phyloP scores from a whole-genome alignment of 2,113 vertebrate genomes.

The Crotalus helleri region DNA sequence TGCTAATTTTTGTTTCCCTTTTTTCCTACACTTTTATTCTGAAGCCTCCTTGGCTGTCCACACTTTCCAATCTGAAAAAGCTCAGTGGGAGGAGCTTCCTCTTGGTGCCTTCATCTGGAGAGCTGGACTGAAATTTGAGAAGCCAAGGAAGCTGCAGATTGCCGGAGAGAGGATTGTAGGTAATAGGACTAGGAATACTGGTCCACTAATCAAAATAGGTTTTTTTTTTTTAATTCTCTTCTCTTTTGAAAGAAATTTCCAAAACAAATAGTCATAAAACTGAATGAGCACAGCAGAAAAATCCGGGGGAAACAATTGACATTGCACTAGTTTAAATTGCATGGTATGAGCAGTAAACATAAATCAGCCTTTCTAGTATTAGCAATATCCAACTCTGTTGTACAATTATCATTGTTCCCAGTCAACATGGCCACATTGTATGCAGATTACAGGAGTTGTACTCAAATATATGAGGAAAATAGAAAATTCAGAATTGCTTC shows the following conservation, averaged over 20 bases:
- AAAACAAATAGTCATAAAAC: not conserved
- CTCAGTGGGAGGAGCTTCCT: not conserved
- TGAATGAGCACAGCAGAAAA: not conserved
- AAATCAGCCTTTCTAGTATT: not conserved
- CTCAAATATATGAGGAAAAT: not conserved
- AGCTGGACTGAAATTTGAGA: not conserved
- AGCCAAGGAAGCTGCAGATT: not conserved
- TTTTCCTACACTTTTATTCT: not conserved
- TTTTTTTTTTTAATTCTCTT: not conserved
- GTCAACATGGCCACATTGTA: not conserved
- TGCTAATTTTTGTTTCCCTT: not conserved
- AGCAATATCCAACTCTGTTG: not conserved
- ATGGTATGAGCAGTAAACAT: not conserved
- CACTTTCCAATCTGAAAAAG: not conserved
- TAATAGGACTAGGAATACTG: not conserved
- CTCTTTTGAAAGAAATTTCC: not conserved
- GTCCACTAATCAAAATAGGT: not conserved
- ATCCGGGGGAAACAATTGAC: not conserved
- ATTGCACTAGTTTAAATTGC: not conserved
- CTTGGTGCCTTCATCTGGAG: not conserved
- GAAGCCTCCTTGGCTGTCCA: not conserved
- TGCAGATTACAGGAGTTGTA: not conserved
- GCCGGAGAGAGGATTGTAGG: not conserved
- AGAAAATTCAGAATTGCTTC: not conserved
- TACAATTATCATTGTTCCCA: not conserved